A percentile compares a stretch with the other conserved stretches of the same genome.
phyloP scores from a whole-genome alignment of 2,888 invertebrate genomes.

The Dasypogon diadema region DNA sequence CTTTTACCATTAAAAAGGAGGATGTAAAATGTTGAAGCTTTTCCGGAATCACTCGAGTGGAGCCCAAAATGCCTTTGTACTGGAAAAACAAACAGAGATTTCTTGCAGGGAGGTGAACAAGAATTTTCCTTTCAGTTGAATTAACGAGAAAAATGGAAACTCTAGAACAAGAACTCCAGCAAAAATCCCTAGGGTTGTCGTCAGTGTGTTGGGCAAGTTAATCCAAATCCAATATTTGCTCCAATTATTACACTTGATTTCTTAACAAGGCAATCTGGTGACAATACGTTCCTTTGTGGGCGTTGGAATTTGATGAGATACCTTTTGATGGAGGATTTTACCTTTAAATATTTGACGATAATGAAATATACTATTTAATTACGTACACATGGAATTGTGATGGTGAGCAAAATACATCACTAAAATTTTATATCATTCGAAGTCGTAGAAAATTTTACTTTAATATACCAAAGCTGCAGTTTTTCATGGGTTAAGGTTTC shows the following conservation, averaged over 20 bases:
- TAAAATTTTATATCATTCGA: no score
- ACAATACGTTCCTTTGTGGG: no score
- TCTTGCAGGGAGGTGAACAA: conserved; percentile 8
- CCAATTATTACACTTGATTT: conserved; percentile 58
- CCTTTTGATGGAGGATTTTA: no score
- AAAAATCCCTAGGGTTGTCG: conserved; percentile 41
- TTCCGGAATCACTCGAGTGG: conserved; percentile 8
- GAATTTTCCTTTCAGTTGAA: conserved; percentile 45
- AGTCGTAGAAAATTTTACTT: no score
- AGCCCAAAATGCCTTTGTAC: conserved; percentile 26
- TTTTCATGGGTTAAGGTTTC: no score
- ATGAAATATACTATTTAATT: no score
- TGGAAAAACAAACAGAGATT: conserved; percentile 31
- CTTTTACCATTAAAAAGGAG: conserved; percentile 10
- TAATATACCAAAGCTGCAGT: no score
- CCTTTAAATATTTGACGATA: no score
- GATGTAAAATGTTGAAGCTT: conserved; percentile 19
- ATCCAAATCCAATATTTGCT: conserved; percentile 58
- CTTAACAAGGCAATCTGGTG: conserved; percentile 51
- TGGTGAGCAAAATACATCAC: no score
- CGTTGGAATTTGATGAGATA: no score
- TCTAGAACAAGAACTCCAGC: not conserved
- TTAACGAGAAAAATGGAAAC: conserved; percentile 43
- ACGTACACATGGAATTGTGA: no score
- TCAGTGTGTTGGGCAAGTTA: conserved; percentile 53